Evolutionary conservation across 1,140 invertebrate species (phyloP).

Genomic region (Sesamia nonagrioides): DNA sequence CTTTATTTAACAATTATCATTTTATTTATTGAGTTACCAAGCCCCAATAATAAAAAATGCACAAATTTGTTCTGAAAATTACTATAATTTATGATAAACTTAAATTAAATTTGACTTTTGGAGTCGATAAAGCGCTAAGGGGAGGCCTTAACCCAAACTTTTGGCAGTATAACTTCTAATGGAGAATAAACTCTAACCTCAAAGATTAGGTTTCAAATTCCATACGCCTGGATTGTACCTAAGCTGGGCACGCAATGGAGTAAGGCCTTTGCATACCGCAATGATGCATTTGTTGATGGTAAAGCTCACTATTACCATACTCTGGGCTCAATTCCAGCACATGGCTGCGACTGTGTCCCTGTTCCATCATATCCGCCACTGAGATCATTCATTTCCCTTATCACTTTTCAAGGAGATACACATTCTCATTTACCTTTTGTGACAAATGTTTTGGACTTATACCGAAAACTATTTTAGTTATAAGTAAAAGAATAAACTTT

Average conservation of each 20-base stretch:
- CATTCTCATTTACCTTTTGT: not conserved
- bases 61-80: not conserved
- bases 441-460: not conserved
- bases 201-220: no score
- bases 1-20: no score
- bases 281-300: not conserved
- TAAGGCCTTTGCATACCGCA: no score
- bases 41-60: not conserved
- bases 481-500: conserved; percentile 13
- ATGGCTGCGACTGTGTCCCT: not conserved
- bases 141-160: not conserved
- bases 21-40: not conserved
- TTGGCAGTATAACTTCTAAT: no score
- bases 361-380: not conserved
- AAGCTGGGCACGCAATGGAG: no score
- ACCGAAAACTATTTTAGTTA: not conserved
- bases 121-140: not conserved
- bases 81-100: no score
- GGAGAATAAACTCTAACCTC: no score
- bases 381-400: not conserved
- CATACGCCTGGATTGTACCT: no score
- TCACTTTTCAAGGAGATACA: not conserved
- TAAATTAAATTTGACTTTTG: not conserved
- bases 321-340: not conserved
- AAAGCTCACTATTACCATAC: not conserved